phyloP scores from a whole-genome alignment of 2,888 invertebrate species.

The Euplagia quadripunctaria region DNA sequence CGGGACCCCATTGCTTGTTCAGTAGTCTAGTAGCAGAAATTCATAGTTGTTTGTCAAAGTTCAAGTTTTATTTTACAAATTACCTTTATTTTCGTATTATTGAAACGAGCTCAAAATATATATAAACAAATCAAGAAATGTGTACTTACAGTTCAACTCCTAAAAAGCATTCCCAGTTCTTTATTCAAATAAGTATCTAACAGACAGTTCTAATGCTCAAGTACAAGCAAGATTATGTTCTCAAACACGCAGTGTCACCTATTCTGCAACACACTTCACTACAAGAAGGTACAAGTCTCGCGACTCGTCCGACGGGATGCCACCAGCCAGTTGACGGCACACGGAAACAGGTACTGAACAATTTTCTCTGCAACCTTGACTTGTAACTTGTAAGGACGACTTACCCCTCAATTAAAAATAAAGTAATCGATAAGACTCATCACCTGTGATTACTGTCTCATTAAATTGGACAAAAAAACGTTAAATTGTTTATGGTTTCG shows the following conservation, averaged over 20 bases:
- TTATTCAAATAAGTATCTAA: not conserved
- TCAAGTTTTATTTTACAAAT: no score
- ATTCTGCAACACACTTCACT: slow-evolving; percentile 12
- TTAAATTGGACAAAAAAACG: not conserved
- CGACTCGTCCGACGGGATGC: slow-evolving; percentile 49
- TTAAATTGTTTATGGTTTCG: not conserved
- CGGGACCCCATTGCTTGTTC: no score
- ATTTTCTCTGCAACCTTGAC: slow-evolving; percentile 44
- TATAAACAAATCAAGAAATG: not conserved
- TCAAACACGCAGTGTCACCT: slow-evolving; percentile 11
- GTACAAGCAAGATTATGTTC: not conserved
- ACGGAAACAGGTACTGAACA: slow-evolving; percentile 52
- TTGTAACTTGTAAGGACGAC: slow-evolving; percentile 36
- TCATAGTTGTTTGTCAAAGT: no score
- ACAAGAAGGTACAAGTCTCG: slow-evolving; percentile 6
- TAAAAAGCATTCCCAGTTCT: not conserved
- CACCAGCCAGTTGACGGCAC: slow-evolving; percentile 22
- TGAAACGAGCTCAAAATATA: not conserved
- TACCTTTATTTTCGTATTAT: no score
- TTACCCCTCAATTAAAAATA: slow-evolving; percentile 4
- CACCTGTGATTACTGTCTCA: not conserved
- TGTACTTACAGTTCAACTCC: not conserved
- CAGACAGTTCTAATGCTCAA: not conserved
- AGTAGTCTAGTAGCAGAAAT: no score
- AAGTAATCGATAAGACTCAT: not conserved